These are phyloP conservation scores for Isurus oxyrinchus DNA, from an alignment of 2,113 vertebrate genomes.

Conservation along the genomic window DNA sequence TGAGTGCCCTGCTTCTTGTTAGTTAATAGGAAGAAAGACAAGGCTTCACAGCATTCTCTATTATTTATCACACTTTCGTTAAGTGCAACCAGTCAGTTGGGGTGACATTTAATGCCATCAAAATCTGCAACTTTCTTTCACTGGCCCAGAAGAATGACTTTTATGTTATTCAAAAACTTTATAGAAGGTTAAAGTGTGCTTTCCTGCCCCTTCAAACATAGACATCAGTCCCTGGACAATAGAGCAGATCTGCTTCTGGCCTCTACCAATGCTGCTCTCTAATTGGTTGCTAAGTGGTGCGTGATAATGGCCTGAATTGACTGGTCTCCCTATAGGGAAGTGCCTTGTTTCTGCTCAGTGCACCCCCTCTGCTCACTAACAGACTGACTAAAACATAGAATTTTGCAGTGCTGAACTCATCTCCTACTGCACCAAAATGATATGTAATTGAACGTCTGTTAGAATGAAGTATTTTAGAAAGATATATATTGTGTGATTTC, in stretches of 20 bases:
- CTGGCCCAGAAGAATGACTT: conserved; percentile 6
- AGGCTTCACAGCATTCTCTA: not conserved
- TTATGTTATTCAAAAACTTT: not conserved
- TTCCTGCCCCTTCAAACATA: conserved; percentile 12
- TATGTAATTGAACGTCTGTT: not conserved
- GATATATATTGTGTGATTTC: not conserved
- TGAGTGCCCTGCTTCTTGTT: not conserved
- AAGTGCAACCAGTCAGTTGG: not conserved
- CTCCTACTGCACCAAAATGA: not conserved
- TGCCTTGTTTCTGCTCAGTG: not conserved
- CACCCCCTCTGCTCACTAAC: not conserved
- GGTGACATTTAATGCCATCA: not conserved
- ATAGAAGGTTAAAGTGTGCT: not conserved
- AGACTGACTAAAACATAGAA: not conserved
- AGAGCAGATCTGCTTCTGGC: not conserved
- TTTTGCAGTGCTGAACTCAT: not conserved
- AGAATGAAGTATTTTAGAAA: not conserved
- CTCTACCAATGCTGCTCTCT: not conserved
- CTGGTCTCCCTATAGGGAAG: not conserved
- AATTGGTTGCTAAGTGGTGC: conserved; percentile 24
- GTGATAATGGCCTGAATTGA: conserved; percentile 7
- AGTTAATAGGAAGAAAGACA: not conserved
- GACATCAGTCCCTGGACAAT: conserved; percentile 9
- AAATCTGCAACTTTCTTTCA: not conserved
- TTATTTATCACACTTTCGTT: conserved; percentile 6